phyloP scores from a whole-genome alignment of 2,113 vertebrate species.

The Athene cunicularia region DNA sequence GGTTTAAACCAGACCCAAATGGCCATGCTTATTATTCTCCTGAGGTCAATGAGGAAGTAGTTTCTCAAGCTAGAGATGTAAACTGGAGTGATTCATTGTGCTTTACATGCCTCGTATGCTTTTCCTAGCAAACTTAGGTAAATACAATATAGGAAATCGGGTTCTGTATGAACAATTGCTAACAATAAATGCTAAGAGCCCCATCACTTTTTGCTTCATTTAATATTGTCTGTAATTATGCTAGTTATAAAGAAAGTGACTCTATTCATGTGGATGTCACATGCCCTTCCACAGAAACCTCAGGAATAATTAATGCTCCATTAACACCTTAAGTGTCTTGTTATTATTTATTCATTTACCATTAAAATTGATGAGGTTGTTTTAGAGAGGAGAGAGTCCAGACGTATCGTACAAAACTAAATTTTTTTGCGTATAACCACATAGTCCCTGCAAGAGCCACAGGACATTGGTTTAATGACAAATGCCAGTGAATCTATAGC shows the following conservation, averaged over 20 bases:
- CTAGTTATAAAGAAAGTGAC: constrained; percentile 36
- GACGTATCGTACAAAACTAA: not conserved
- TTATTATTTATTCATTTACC: constrained; percentile 65
- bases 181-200: constrained; percentile 21
- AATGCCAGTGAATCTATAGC: not conserved
- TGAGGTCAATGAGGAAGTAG: constrained; percentile 44
- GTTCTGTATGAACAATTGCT: not conserved
- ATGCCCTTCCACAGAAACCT: not conserved
- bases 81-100: constrained; percentile 45
- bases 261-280: constrained; percentile 33
- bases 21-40: constrained; percentile 6
- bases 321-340: constrained; percentile 65
- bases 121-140: constrained; percentile 10
- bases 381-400: not conserved
- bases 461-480: not conserved
- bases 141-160: not conserved
- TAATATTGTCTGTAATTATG: constrained; percentile 52
- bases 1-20: constrained; percentile 25
- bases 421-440: not conserved
- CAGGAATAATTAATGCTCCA: constrained; percentile 67
- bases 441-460: not conserved
- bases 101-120: not conserved
- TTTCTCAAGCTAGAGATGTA: constrained; percentile 39
- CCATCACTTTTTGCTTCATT: constrained; percentile 39
- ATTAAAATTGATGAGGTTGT: constrained; percentile 42